Percentiles rank a stretch among this genome's conserved stretches.
These are phyloP conservation scores for Malurus elegans DNA, from an alignment of 2,113 vertebrate species.

Conservation along the genomic window DNA sequence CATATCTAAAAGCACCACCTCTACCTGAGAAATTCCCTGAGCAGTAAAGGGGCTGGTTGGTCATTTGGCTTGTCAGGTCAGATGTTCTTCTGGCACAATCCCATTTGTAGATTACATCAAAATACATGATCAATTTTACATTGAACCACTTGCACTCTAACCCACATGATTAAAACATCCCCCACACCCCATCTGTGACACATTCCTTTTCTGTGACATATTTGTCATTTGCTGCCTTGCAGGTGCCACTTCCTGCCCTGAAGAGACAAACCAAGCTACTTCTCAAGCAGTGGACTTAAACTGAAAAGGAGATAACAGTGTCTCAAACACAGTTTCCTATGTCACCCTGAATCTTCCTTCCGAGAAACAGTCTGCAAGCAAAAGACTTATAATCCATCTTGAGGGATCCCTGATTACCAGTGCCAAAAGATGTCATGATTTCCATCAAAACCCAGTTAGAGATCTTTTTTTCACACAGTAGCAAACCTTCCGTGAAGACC, in stretches of 20 bases:
- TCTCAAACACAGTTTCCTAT: neutral
- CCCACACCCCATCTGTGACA: neutral
- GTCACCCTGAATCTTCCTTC: neutral
- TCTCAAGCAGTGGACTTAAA: slow-evolving; percentile 7
- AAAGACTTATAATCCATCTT: neutral
- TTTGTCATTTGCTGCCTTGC: slow-evolving; percentile 35
- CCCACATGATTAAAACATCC: neutral
- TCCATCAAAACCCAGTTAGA: neutral
- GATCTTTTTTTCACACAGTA: neutral
- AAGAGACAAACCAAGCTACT: slow-evolving; percentile 22
- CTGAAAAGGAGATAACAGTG: slow-evolving; percentile 29
- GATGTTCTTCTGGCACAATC: neutral
- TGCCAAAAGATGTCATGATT: neutral
- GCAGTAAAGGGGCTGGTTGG: neutral
- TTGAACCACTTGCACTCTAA: neutral
- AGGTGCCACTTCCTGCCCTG: slow-evolving; percentile 52
- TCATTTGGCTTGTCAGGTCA: neutral
- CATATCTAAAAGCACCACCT: neutral
- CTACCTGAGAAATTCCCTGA: neutral
- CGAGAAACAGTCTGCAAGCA: neutral
- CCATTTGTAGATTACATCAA: neutral
- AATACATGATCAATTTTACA: neutral
- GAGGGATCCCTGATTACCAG: neutral
- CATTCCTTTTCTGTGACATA: neutral
- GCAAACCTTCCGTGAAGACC: slow-evolving; percentile 10